Conservation (phyloP, 2,797 vertebrate genomes). For the Phoeniculus purpureus region DNA sequence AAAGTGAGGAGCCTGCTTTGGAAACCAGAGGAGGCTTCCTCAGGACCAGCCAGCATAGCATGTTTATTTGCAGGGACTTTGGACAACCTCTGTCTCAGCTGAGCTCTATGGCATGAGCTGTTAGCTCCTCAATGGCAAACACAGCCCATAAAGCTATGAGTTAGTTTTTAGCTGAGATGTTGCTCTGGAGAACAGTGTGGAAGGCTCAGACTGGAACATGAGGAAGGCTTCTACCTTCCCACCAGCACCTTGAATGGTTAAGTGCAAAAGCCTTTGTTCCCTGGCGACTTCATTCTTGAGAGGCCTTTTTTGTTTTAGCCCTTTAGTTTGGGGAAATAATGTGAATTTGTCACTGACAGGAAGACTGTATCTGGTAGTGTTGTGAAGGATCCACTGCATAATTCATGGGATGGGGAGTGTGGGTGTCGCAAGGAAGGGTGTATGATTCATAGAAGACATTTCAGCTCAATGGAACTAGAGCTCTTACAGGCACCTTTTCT, state of each 20-base stretch:
- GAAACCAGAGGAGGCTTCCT: not conserved
- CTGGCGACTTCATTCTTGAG: slow-evolving; percentile 37
- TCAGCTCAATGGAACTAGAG: not conserved
- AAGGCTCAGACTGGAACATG: not conserved
- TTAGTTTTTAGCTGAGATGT: not conserved
- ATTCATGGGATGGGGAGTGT: slow-evolving; percentile 46
- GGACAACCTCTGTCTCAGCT: not conserved
- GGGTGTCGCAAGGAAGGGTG: slow-evolving; percentile 18
- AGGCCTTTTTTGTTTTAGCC: slow-evolving; percentile 50
- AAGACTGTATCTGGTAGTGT: slow-evolving; percentile 29
- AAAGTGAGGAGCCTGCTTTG: not conserved
- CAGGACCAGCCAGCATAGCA: not conserved
- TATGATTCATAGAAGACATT: not conserved
- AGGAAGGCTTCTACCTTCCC: not conserved
- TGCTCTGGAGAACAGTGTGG: not conserved
- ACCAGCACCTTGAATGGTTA: slow-evolving; percentile 10
- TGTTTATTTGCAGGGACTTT: not conserved
- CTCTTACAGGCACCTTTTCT: not conserved
- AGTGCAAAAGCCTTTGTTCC: slow-evolving; percentile 48
- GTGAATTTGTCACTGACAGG: slow-evolving; percentile 42
- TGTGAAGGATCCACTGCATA: slow-evolving; percentile 50
- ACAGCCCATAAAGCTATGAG: not conserved
- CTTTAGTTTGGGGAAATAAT: slow-evolving; percentile 25
- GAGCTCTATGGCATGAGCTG: not conserved
- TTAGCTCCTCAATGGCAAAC: not conserved